phyloP scores from a whole-genome alignment of 2,888 invertebrate species.

The Antheraea yamamai region DNA sequence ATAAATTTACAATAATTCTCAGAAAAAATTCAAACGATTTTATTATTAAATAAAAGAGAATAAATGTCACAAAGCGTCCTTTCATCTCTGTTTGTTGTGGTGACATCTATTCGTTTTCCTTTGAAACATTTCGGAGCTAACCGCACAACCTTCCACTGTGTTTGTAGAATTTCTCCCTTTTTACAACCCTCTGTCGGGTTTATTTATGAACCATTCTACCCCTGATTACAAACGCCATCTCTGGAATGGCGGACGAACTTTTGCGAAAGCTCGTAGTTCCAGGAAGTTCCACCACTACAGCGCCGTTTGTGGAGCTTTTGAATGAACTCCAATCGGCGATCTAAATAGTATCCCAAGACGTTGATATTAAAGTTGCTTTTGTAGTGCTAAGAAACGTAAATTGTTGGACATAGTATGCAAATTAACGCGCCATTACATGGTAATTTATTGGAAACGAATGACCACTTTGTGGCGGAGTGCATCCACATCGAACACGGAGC shows the following conservation, averaged over 20 bases:
- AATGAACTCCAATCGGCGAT: slow-evolving; percentile 53
- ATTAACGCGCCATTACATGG: slow-evolving; percentile 80
- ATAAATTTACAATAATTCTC: background rate
- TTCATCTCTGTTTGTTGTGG: slow-evolving; percentile 25
- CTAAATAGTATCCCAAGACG: slow-evolving; percentile 44
- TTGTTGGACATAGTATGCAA: slow-evolving; percentile 74
- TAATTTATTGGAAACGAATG: slow-evolving; percentile 83
- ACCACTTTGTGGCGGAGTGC: slow-evolving; percentile 81
- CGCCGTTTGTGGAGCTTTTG: slow-evolving; percentile 65
- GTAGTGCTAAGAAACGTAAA: slow-evolving; percentile 40
- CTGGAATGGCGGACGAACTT: slow-evolving; percentile 65
- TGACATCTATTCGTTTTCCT: slow-evolving; percentile 49
- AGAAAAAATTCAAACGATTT: background rate
- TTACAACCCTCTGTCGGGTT: slow-evolving; percentile 40
- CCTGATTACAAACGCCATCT: slow-evolving; percentile 63
- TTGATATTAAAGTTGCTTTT: slow-evolving; percentile 52
- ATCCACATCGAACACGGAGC: slow-evolving; percentile 72
- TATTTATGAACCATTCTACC: slow-evolving; percentile 42
- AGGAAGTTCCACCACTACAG: slow-evolving; percentile 53
- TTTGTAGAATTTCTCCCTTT: slow-evolving; percentile 47
- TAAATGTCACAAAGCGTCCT: background rate
- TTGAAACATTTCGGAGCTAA: slow-evolving; percentile 31
- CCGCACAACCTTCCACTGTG: slow-evolving; percentile 39
- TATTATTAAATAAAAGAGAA: background rate
- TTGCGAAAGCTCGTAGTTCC: slow-evolving; percentile 65